These are phyloP conservation scores for Echinarachnius parma DNA, from an alignment of 53 echinoderm and acorn worm genomes.

Conservation along the genomic window DNA sequence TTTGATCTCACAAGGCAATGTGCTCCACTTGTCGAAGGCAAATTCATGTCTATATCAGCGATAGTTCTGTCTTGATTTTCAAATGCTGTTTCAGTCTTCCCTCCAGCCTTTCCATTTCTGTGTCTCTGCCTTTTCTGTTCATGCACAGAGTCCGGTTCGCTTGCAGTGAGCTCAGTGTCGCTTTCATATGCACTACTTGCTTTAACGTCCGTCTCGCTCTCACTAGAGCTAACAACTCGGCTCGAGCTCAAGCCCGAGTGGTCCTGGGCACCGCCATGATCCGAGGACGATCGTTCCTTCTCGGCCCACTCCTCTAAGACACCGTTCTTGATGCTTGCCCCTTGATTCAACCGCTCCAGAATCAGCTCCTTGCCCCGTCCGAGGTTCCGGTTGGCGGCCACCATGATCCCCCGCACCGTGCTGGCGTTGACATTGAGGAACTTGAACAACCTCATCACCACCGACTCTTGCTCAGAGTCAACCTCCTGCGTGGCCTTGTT, in stretches of 20 bases:
- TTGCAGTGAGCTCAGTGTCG: constrained; percentile 72
- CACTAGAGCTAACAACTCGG: constrained; percentile 60
- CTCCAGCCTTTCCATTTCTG: not conserved
- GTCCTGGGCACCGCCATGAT: no score
- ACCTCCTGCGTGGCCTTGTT: constrained; percentile 86
- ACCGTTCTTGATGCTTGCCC: constrained; percentile 4
- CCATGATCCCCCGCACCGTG: constrained; percentile 69
- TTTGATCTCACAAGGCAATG: not conserved
- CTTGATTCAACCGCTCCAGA: constrained; percentile 13
- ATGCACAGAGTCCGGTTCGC: constrained; percentile 57
- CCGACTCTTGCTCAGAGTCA: constrained; percentile 79
- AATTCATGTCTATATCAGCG: not conserved
- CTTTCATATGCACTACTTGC: constrained; percentile 65
- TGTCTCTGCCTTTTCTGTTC: constrained; percentile 7
- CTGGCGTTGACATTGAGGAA: constrained; percentile 87
- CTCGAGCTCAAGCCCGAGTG: constrained; percentile 13
- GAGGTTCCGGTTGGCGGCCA: constrained; percentile 67
- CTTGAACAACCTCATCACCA: constrained; percentile 82
- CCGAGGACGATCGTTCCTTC: not conserved
- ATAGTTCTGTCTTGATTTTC: not conserved
- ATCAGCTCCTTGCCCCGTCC: constrained; percentile 28
- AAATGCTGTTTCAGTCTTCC: not conserved
- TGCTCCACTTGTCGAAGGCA: not conserved
- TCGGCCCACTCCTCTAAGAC: constrained; percentile 14
- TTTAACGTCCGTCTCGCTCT: constrained; percentile 66